Base-by-base conservation (phyloP, 2,888 invertebrate species). In the Heteromyza rotundicornis region DNA sequence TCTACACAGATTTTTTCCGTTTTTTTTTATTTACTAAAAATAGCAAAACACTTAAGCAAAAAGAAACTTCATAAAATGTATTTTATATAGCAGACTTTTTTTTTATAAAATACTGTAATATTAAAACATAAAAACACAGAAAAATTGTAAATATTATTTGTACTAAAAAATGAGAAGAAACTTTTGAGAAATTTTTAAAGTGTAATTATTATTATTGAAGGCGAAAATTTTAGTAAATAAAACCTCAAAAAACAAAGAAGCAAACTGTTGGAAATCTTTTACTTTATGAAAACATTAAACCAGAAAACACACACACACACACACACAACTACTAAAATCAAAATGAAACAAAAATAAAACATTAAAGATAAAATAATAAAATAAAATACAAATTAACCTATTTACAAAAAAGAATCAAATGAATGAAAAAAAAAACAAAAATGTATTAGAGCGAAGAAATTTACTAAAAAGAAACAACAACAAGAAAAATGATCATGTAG, bases 81-180 rank as follows among this genome's bases (percentile, higher is more conserved):
- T 59, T 54, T 62, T 60, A 57, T 60, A 57, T 35, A 57, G 50
- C 24, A 40, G 19, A 57, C 62, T 62, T 62, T 59, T 40, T 57
- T 60, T 54, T 24, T 57, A 63, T 27, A 59, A 36, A 36, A 60
- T 16, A 60, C 19, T 40, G 40, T 40, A 40, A 55, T 14, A 22
- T 40, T 36, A 19, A 54, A 24, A 53, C 24, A 22, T 24, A 32
- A 27, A 16, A n/a, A 32, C 5, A 53, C 24, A 32, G 32, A 14
- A 47, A 24, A 23, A 10, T 20, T 57, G 57, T 57, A 57, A 49
- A 50, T 57, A 57, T 57, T 57, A 44, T 50, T 57, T 44, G 32
- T 50, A 57, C 32, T 27, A 27, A 27, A 27, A 32, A 32, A 40
- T n/a, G 40, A 7, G 14, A 40, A 40, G 14, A 27, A 40, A 40